These are phyloP conservation scores for Ganaspis brasiliensis DNA, from an alignment of 2,888 invertebrate genomes.

Conservation along the genomic window DNA sequence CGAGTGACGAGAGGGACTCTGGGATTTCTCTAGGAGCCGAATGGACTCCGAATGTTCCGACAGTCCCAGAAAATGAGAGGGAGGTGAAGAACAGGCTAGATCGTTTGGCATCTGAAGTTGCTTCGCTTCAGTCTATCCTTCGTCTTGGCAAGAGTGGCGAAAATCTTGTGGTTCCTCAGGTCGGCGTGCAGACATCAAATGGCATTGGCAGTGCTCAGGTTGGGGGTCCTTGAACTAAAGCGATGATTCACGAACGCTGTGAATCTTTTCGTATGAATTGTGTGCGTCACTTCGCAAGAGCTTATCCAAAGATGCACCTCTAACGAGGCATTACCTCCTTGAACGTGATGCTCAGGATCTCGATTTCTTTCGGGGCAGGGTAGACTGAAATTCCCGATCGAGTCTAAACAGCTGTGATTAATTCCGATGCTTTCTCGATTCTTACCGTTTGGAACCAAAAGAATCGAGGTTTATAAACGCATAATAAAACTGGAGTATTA, in stretches of 20 bases:
- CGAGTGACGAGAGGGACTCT: constrained; percentile 94
- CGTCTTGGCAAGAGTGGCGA: constrained; percentile 83
- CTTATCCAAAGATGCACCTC: constrained; percentile 60
- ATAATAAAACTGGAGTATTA: constrained; percentile 43
- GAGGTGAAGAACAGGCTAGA: constrained; percentile 93
- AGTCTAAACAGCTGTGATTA: constrained; percentile 61
- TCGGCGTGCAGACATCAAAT: constrained; percentile 41
- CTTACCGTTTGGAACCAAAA: not conserved
- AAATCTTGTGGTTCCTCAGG: constrained; percentile 51
- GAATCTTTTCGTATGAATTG: constrained; percentile 45
- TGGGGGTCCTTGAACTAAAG: constrained; percentile 49
- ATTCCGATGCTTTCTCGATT: constrained; percentile 44
- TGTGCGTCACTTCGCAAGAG: constrained; percentile 45
- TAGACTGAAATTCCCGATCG: constrained; percentile 42
- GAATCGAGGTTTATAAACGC: constrained; percentile 24
- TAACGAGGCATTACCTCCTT: constrained; percentile 52
- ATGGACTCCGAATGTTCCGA: constrained; percentile 80
- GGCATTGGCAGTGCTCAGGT: constrained; percentile 53
- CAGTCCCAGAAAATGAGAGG: constrained; percentile 85
- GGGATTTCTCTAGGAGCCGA: constrained; percentile 92
- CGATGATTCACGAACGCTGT: not conserved
- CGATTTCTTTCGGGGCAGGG: constrained; percentile 38
- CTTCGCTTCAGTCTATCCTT: constrained; percentile 92
- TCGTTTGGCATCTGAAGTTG: constrained; percentile 94
- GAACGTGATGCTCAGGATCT: constrained; percentile 46